These are phyloP conservation scores for Lycophotia porphyrea DNA, from an alignment of 2,888 invertebrate species.

Conservation along the genomic window DNA sequence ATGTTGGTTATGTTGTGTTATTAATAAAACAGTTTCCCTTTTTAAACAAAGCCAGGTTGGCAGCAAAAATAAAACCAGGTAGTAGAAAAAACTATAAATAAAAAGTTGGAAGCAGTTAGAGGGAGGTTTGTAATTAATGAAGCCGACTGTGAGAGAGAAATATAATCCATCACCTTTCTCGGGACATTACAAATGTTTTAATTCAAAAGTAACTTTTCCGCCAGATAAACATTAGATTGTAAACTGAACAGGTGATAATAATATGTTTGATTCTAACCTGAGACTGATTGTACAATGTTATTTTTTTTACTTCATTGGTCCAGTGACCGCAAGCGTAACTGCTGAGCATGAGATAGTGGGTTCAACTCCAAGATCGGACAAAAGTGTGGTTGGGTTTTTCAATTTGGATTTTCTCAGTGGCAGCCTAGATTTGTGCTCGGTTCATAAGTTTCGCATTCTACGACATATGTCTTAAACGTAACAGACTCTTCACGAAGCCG, in stretches of 20 bases:
- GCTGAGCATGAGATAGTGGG: background rate
- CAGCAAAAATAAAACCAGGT: background rate
- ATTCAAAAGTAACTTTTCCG: conserved; percentile 34
- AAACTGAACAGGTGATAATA: background rate
- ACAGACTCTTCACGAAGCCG: too few relatives aligned
- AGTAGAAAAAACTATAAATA: conserved; percentile 9
- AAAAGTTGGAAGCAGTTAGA: conserved; percentile 36
- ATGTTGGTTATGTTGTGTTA: too few relatives aligned
- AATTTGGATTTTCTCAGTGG: background rate
- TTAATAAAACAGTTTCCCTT: background rate
- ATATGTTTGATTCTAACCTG: background rate
- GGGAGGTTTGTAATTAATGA: conserved; percentile 36
- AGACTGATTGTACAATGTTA: background rate
- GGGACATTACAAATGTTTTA: conserved; percentile 35
- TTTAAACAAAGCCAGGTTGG: background rate
- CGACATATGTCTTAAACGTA: background rate
- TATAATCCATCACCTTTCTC: conserved; percentile 40
- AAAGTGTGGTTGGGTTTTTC: background rate
- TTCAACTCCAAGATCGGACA: background rate
- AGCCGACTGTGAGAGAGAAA: conserved; percentile 24
- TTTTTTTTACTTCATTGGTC: background rate
- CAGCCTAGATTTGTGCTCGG: background rate
- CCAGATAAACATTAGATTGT: background rate
- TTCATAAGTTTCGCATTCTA: background rate
- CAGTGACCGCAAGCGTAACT: background rate